Base-by-base conservation (phyloP, 2,888 invertebrate genomes). In the Lasioglossum calceatum region DNA sequence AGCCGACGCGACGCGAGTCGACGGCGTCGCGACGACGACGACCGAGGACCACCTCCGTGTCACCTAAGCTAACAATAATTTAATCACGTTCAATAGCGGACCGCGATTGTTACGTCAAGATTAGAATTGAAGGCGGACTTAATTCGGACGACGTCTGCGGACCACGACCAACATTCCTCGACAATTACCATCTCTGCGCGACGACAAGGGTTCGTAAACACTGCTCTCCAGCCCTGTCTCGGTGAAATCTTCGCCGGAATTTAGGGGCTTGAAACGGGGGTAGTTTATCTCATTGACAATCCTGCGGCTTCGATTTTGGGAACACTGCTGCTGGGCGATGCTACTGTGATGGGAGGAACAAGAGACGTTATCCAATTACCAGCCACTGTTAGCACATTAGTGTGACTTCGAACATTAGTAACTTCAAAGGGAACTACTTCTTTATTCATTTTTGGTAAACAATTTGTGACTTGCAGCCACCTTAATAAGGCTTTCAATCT, bases 21-120 rank as follows among this genome's bases (percentile, higher is more conserved):
- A 32, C 64, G 36, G 64, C 64, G 64, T 5, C 64, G 27, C 64
- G 32, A 32, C 64, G 58, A 58, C 64, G 27, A 16, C 64, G 27
- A 64, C 27, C 58, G 86, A 85, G 82, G 32, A 64, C 32, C 64
- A 36, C 32, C 64, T 19, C 71, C 61, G 77, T 77, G 82, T 84
- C 83, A 84, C 83, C 89, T 82, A 79, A 85, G 86, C 81, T 81
- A 79, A 86, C 86, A 81, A 84, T 89, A 91, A 91, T 91, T 90
- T 88, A 91, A 91, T 91, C 87, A 79, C 82, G 78, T 86, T 87
- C 86, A 84, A 89, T 88, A 81, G 79, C 81, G 36, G 44, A 1
- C 77, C 36, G 61, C 82, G 87, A 86, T 87, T 81, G 81, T 77
- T 74, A 80, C 77, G 32, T 67, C 54, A 50, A 73, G 82, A 78